Evolutionary conservation across 2,113 vertebrate genomes (phyloP), one percentile per base, ranked within the genome.

Genomic region (Tragelaphus imberbis): DNA sequence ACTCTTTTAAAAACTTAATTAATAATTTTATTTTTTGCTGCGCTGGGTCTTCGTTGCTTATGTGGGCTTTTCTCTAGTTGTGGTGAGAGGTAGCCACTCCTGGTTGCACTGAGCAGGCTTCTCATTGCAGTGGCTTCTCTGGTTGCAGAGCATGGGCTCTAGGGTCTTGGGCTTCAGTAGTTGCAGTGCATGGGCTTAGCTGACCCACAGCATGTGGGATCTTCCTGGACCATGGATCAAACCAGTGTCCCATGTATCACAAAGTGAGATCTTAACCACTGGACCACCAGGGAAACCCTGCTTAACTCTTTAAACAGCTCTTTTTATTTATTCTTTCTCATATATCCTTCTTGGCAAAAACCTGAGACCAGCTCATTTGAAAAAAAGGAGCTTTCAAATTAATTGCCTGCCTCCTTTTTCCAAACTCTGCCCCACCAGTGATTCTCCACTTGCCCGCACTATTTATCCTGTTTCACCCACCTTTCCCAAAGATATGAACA

Each of bases 391-490:
- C 23, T 93, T 94, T 88, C 44, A 84, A 75, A 56, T 65, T 5
- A 63, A 61, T 80, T 88, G 80, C 40, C 53, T 58, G 4, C 17
- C 17, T 88, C n/a, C 21, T 16, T 71, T 90, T 71, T 40, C 59
- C 17, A 89, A 33, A 30, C 2, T 94, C 53, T 63, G 55, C 36
- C 30, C 36, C 19, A 75, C 5, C 9, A 47, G n/a, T 65, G 30
- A 79, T 49, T 16, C 6, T 75, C 8, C 1, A 40, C 3, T 21
- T 81, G 5, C 6, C 33, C 23, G 3, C 0, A n/a, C 11, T 10
- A 47, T 15, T 21, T 63, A 33, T 56, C 13, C 80, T 4, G 4
- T 4, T 6, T 61, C 21, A 71, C 47, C 6, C 4, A 19, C 5
- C 10, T 7, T 75, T 36, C 71, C 44, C 33, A 30, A 71, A 47